phyloP scores from a whole-genome alignment of 2,888 invertebrate species.

The Sycophila texana region DNA sequence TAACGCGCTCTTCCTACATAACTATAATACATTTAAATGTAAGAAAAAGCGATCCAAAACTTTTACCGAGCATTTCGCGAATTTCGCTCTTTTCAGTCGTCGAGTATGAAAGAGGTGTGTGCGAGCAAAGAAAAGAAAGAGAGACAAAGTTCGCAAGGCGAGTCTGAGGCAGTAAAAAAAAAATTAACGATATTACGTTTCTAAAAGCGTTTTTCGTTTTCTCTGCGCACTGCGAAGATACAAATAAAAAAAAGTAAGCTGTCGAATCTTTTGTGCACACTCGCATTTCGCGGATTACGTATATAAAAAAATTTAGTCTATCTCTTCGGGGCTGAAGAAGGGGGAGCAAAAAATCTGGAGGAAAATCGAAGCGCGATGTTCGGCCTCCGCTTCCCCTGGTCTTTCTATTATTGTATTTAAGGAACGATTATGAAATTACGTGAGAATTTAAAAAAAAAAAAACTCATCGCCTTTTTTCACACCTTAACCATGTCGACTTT shows the following conservation, averaged over 20 bases:
- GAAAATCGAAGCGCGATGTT: constrained; percentile 28
- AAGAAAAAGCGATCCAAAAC: background rate
- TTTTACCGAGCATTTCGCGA: too few relatives aligned
- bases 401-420: constrained; percentile 29
- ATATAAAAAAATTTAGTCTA: constrained; percentile 17
- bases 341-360: background rate
- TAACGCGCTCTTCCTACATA: constrained; percentile 64
- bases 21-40: constrained; percentile 47
- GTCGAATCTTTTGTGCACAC: too few relatives aligned
- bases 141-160: constrained; percentile 17
- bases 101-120: too few relatives aligned
- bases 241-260: background rate
- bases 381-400: constrained; percentile 40
- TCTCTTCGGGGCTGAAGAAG: too few relatives aligned
- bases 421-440: constrained; percentile 28
- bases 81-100: too few relatives aligned
- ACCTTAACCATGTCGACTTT: constrained; percentile 42
- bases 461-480: constrained; percentile 49
- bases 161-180: background rate
- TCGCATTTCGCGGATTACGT: too few relatives aligned
- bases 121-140: background rate
- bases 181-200: background rate
- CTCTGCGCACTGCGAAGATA: background rate
- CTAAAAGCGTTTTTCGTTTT: too few relatives aligned
- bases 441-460: background rate